Conservation (phyloP, 2,888 invertebrate species). For the Eledone cirrhosa region DNA sequence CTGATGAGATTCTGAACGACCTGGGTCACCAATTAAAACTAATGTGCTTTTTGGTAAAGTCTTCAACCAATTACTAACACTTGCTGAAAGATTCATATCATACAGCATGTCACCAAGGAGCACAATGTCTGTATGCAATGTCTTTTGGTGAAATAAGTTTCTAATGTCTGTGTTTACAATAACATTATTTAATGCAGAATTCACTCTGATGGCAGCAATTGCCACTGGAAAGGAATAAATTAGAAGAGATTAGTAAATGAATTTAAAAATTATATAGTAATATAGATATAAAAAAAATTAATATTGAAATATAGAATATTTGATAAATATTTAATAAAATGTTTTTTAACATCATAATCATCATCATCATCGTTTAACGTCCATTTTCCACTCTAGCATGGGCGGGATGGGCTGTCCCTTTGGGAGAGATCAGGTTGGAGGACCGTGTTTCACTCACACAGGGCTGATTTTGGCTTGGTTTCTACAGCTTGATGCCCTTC, state of each 20-base stretch:
- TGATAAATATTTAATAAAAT: too few species aligned
- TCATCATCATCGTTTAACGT: too few species aligned
- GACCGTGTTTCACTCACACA: too few species aligned
- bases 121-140: conserved; percentile 70
- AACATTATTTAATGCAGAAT: conserved; percentile 53
- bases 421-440: too few species aligned
- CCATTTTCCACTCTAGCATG: too few species aligned
- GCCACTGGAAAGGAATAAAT: conserved; percentile 54
- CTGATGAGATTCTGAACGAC: conserved; percentile 45
- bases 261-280: neutral
- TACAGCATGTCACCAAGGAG: conserved; percentile 79
- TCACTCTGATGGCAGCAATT: conserved; percentile 53
- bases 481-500: too few species aligned
- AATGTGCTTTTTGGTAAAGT: conserved; percentile 29
- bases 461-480: too few species aligned
- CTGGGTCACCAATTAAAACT: conserved; percentile 61
- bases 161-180: conserved; percentile 73
- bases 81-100: conserved; percentile 66
- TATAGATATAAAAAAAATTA: neutral
- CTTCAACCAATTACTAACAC: conserved; percentile 49
- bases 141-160: conserved; percentile 51
- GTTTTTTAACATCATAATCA: too few species aligned
- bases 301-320: neutral
- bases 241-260: neutral
- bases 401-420: too few species aligned